Percentiles rank a stretch among this genome's conserved stretches.
phyloP scores from a whole-genome alignment of 1,140 invertebrate species.

The Drosophila persimilis region DNA sequence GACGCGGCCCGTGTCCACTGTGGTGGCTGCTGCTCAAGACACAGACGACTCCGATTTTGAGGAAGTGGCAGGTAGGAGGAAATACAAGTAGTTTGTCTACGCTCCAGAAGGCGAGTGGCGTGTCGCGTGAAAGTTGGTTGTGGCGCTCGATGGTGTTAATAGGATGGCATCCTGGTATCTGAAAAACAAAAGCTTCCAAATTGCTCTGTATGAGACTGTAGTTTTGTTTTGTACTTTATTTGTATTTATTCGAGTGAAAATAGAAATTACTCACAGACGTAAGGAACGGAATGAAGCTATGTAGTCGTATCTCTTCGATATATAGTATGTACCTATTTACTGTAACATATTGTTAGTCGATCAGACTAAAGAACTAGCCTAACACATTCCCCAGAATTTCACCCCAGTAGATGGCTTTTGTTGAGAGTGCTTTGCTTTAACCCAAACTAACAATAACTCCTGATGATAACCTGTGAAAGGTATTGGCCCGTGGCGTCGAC shows the following conservation, averaged over 20 bases:
- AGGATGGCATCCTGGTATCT: slow-evolving; percentile 55
- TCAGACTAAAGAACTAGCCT: slow-evolving; percentile 53
- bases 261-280: slow-evolving; percentile 28
- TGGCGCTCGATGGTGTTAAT: slow-evolving; percentile 49
- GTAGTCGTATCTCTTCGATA: too few species aligned
- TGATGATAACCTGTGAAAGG: too few species aligned
- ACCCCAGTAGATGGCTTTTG: not conserved
- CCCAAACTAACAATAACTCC: slow-evolving; percentile 30
- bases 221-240: slow-evolving; percentile 58
- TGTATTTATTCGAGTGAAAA: slow-evolving; percentile 20
- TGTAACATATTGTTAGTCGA: slow-evolving; percentile 59
- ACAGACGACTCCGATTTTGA: slow-evolving; percentile 87
- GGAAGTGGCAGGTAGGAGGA: slow-evolving; percentile 85
- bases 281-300: not conserved
- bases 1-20: slow-evolving; percentile 69
- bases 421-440: slow-evolving; percentile 38
- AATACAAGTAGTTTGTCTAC: slow-evolving; percentile 71
- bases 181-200: slow-evolving; percentile 72
- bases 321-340: slow-evolving; percentile 51
- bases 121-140: slow-evolving; percentile 47
- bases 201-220: slow-evolving; percentile 80
- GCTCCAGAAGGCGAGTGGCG: slow-evolving; percentile 13
- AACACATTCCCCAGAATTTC: slow-evolving; percentile 9
- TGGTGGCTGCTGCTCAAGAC: slow-evolving; percentile 75
- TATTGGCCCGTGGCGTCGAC: not conserved